Evolutionary conservation across 1,140 invertebrate species (phyloP).

Genomic region (Drosophila biarmipes): DNA sequence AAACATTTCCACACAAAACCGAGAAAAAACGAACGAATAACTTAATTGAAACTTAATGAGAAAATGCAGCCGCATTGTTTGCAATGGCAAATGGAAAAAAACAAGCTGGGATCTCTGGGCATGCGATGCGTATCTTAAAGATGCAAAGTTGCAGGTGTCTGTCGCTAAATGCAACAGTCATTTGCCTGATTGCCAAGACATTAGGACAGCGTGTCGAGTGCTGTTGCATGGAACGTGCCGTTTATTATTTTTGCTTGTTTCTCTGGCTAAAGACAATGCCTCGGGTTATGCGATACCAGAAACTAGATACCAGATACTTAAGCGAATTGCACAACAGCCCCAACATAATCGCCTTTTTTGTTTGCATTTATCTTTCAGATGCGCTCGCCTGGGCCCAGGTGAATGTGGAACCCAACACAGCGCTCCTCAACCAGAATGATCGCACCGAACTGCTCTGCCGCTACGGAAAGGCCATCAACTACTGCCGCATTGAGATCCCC

Average conservation of each 20-base stretch:
- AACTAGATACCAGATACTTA: slow-evolving; percentile 53
- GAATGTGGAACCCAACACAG: slow-evolving; percentile 78
- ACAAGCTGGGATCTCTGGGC: slow-evolving; percentile 8
- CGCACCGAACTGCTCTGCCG: slow-evolving; percentile 85
- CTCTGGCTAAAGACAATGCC: slow-evolving; percentile 7
- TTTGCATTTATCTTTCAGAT: slow-evolving; percentile 56
- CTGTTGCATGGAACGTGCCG: slow-evolving; percentile 36
- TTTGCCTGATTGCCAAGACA: slow-evolving; percentile 51
- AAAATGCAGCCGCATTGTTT: slow-evolving; percentile 57
- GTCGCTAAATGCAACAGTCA: slow-evolving; percentile 45
- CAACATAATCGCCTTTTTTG: slow-evolving; percentile 21
- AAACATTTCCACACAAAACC: slow-evolving; percentile 44
- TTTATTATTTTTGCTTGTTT: not conserved
- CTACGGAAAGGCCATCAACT: slow-evolving; percentile 76
- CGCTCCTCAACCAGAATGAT: slow-evolving; percentile 83
- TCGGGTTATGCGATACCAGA: slow-evolving; percentile 32
- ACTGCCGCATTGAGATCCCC: slow-evolving; percentile 86
- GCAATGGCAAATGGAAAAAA: slow-evolving; percentile 6
- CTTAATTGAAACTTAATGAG: slow-evolving; percentile 80
- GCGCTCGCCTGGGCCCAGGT: slow-evolving; percentile 73
- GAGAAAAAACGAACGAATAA: slow-evolving; percentile 24
- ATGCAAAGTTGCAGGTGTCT: slow-evolving; percentile 59
- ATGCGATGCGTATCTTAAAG: slow-evolving; percentile 56
- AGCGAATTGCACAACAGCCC: slow-evolving; percentile 32
- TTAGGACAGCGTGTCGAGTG: slow-evolving; percentile 25